Evolutionary conservation across 92 coral and sea anemone genomes (phyloP).

Genomic region (Muricea muricata): DNA sequence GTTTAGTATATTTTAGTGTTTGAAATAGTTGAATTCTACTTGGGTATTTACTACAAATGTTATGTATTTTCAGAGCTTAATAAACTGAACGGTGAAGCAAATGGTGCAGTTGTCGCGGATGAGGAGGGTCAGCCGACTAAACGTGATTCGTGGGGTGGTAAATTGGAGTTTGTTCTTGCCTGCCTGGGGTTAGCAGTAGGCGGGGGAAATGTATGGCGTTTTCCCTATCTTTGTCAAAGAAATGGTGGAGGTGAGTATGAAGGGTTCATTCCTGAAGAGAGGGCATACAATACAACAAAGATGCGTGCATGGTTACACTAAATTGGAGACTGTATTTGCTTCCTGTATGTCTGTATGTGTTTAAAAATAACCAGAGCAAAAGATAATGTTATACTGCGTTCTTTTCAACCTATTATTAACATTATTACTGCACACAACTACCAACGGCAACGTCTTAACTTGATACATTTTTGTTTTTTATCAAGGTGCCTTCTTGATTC

Average conservation of each 20-base stretch:
- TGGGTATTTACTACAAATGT: not conserved
- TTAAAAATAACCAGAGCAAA: too few relatives aligned
- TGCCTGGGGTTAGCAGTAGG: conserved; percentile 41
- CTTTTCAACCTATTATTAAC: too few relatives aligned
- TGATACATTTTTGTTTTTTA: not conserved
- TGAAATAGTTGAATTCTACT: not conserved
- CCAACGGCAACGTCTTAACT: not conserved
- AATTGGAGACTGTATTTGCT: not conserved
- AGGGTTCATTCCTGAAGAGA: not conserved
- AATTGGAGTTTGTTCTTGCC: conserved; percentile 34
- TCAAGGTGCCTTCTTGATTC: conserved; percentile 43
- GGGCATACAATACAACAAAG: not conserved
- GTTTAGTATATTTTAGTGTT: not conserved
- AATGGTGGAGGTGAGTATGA: conserved; percentile 39
- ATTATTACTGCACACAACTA: too few relatives aligned
- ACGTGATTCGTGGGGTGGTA: conserved; percentile 40
- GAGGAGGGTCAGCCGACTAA: not conserved
- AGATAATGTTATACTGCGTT: too few relatives aligned
- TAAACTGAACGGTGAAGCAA: not conserved
- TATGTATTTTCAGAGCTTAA: conserved; percentile 7
- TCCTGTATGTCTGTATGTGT: too few relatives aligned
- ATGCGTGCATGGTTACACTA: not conserved
- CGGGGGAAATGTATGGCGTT: conserved; percentile 40
- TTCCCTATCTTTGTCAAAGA: conserved; percentile 37
- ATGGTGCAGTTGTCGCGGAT: not conserved